Base-by-base conservation (phyloP, 2,888 invertebrate genomes). In the Mimas tiliae region DNA sequence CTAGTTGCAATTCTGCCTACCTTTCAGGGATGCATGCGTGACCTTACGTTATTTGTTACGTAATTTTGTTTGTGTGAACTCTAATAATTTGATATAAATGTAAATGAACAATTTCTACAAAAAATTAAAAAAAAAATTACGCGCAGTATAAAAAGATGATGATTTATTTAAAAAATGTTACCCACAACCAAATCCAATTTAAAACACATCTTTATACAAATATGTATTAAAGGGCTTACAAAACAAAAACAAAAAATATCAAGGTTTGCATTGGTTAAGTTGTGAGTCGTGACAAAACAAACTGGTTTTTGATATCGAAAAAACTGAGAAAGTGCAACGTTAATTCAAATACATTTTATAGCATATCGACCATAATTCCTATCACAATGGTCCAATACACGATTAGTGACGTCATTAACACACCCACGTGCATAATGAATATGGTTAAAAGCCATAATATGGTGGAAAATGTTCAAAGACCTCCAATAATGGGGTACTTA, bases 281-380 rank as follows among this genome's bases (percentile, higher is more conserved):
- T 21, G 16, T 34, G n/a, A 27, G 27, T 27, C 27, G 27, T 27
- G 63, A 63, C 50, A 38, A 64, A 34, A 16, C 48, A 48, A 48
- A 51, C 34, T 19, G 48, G 63, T 34, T 51, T 51, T 9, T 19
- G 51, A 38, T 27, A 62, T 50, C 51, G 8, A 38, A 64, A 64
- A 63, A 64, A 51, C 51, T 64, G 51, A 14, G 38, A 50, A 64
- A 64, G 48, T 63, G 21, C 51, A 51, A 58, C 58, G 42, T 42
- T 19, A 38, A 1, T 19, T 58, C 21, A 16, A 58, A 58, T 42
- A 58, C 16, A 42, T 58, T 58, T 42, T 58, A 42, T 42, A 38
- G 42, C 42, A 19, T 42, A 42, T 42, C 42, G 58, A 58, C 38
- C 58, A 58, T 58, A 16, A 58, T 58, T 19, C 38, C 42, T 12